These are phyloP conservation scores for Condylura cristata DNA, from an alignment of 2,113 vertebrate species.

Conservation along the genomic window DNA sequence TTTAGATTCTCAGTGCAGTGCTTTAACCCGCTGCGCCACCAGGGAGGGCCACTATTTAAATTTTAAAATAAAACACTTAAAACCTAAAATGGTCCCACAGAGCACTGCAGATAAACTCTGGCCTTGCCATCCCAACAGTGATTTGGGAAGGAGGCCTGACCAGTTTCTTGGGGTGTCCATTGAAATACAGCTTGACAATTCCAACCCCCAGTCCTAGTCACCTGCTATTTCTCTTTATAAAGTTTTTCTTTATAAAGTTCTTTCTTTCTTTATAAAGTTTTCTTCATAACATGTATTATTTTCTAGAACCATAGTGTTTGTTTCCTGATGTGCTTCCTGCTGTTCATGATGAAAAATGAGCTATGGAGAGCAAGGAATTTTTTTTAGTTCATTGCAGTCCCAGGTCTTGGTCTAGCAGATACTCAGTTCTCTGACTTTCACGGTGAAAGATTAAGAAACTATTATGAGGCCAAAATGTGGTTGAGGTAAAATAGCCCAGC, in stretches of 20 bases:
- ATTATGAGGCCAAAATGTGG: not conserved
- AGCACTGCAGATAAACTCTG: not conserved
- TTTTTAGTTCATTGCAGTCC: not conserved
- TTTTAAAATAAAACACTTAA: not conserved
- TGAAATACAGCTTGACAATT: not conserved
- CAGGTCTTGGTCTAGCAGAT: not conserved
- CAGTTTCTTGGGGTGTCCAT: not conserved
- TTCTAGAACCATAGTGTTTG: not conserved
- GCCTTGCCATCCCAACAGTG: not conserved
- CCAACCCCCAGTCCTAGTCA: rapidly evolving
- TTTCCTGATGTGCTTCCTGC: not conserved
- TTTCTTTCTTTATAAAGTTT: too few relatives aligned
- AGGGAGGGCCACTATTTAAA: not conserved
- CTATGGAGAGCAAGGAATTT: not conserved
- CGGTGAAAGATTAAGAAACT: not conserved
- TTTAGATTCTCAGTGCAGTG: too few relatives aligned
- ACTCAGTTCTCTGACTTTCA: not conserved
- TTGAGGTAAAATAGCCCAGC: not conserved
- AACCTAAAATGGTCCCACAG: not conserved
- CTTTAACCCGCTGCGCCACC: too few relatives aligned
- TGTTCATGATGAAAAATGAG: not conserved
- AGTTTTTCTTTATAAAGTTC: too few relatives aligned
- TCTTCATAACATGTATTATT: not conserved
- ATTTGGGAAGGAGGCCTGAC: not conserved
- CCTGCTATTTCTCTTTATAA: not conserved